Percentiles rank a stretch among this genome's conserved stretches.
These are phyloP conservation scores for Spizaetus ornatus DNA, from an alignment of 2,113 vertebrate genomes.

Conservation along the genomic window DNA sequence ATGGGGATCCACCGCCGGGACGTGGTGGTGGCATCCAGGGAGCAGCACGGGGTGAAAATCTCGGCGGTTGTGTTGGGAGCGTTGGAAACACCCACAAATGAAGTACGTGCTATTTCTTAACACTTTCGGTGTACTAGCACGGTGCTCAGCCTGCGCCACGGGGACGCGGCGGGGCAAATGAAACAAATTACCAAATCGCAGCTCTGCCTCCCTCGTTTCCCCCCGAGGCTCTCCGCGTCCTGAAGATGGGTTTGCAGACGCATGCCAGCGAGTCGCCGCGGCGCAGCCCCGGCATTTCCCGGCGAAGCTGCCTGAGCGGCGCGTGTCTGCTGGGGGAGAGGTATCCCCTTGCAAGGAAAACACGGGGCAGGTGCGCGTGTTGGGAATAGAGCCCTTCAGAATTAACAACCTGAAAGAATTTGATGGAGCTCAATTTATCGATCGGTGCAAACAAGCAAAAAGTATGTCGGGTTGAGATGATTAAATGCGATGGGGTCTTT, in stretches of 20 bases:
- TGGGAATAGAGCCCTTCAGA: not conserved
- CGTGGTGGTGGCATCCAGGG: not conserved
- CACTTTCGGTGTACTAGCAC: fast-evolving
- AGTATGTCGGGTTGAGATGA: not conserved
- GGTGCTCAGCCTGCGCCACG: not conserved
- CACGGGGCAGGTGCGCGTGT: constrained; percentile 35
- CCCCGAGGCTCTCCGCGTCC: not conserved
- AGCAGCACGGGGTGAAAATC: not conserved
- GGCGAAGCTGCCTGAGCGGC: not conserved
- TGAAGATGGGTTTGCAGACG: constrained; percentile 7
- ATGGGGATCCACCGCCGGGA: not conserved
- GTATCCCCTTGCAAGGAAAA: constrained; percentile 60
- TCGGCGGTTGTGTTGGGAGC: fast-evolving
- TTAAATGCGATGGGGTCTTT: not conserved
- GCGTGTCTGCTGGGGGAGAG: not conserved
- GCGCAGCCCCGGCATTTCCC: constrained; percentile 9
- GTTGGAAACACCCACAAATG: fast-evolving
- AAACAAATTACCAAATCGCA: not conserved
- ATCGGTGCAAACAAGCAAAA: not conserved
- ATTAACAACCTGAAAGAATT: not conserved
- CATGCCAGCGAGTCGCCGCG: not conserved
- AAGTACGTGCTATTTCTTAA: not conserved
- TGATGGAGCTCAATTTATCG: not conserved
- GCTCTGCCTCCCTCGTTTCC: not conserved
- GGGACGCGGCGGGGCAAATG: not conserved